Conservation (phyloP, 2,797 vertebrate species). For the Cygnus olor region DNA sequence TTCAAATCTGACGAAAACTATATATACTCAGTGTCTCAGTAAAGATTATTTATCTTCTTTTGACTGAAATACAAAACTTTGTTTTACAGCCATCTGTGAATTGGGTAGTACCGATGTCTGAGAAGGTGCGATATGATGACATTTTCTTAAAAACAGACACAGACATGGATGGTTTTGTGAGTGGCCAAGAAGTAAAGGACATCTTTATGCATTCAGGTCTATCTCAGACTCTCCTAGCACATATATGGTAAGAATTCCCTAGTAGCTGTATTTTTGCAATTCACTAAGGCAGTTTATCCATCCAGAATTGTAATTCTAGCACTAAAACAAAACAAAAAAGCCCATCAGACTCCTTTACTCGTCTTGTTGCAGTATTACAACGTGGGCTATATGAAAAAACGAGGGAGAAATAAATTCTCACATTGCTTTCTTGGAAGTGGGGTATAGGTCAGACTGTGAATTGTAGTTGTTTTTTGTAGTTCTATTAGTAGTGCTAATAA, state of each 20-base stretch:
- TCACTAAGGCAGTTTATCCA: background rate
- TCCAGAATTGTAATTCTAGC: background rate
- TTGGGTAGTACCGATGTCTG: slow-evolving; percentile 91
- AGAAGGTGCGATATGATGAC: slow-evolving; percentile 92
- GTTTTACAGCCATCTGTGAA: slow-evolving; percentile 83
- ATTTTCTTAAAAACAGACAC: slow-evolving; percentile 95
- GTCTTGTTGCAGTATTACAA: background rate
- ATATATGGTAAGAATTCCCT: slow-evolving; percentile 89
- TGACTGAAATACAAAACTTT: background rate
- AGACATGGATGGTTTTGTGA: slow-evolving; percentile 95
- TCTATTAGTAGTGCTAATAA: background rate
- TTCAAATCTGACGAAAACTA: fast-evolving
- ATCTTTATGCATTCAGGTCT: slow-evolving; percentile 99
- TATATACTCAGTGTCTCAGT: background rate
- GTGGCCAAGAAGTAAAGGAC: slow-evolving; percentile 95
- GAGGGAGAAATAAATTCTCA: background rate
- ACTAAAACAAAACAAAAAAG: background rate
- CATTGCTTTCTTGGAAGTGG: background rate
- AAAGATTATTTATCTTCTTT: background rate
- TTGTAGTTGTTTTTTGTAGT: background rate
- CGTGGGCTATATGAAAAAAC: background rate
- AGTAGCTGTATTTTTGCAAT: background rate
- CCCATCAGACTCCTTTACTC: background rate
- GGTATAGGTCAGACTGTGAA: background rate
- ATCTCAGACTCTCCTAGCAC: slow-evolving; percentile 91